Conservation (phyloP, 92 coral and sea anemone species). For the Umimayanthus kanabou region DNA sequence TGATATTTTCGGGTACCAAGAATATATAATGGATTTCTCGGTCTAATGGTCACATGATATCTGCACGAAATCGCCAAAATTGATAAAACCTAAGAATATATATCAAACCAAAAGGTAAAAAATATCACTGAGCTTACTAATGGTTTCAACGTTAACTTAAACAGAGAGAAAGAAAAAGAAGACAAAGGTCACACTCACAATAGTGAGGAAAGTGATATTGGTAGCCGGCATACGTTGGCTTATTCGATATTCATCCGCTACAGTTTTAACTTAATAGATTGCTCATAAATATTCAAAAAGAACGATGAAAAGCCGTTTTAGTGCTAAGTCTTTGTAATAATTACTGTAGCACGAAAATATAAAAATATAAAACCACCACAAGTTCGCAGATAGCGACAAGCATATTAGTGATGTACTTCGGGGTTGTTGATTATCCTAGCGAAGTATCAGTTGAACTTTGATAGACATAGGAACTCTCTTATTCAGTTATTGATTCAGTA, state of each 20-base stretch:
- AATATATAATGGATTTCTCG: not conserved
- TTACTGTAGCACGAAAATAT: no score
- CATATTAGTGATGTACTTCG: no score
- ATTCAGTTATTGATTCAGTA: not conserved
- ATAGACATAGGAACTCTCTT: not conserved
- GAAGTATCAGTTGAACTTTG: not conserved
- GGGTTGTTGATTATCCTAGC: no score
- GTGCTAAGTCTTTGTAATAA: no score
- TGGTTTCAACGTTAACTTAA: not conserved
- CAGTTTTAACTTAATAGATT: not conserved
- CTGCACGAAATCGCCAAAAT: no score
- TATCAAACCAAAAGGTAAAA: no score
- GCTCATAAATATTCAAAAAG: not conserved
- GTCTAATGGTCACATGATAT: not conserved
- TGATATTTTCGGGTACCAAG: not conserved
- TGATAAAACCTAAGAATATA: not conserved
- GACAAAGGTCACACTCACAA: no score
- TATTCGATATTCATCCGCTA: no score
- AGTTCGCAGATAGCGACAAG: no score
- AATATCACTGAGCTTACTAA: not conserved
- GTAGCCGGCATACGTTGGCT: not conserved
- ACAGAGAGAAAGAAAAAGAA: not conserved
- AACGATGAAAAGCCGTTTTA: no score
- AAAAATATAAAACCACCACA: no score
- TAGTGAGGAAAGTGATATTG: not conserved